These are phyloP conservation scores for Drosophila anomalata DNA, from an alignment of 2,888 invertebrate genomes.

Conservation along the genomic window DNA sequence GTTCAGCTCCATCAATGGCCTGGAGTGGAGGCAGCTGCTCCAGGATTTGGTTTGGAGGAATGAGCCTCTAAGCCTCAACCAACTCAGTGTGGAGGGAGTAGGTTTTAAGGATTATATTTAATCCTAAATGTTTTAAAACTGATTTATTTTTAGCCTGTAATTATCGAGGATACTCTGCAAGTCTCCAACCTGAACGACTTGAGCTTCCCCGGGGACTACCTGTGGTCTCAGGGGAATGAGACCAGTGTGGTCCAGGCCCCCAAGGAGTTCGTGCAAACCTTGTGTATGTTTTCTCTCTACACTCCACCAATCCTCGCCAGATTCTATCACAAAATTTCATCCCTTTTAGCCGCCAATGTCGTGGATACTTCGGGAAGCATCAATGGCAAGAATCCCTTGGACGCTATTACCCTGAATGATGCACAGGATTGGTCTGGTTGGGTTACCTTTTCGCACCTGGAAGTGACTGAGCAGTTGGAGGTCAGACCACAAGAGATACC, in stretches of 20 bases:
- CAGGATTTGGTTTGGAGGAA: slow-evolving; percentile 84
- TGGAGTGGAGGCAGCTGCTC: slow-evolving; percentile 84
- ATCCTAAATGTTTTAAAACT: not conserved
- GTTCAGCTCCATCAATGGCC: slow-evolving; percentile 84
- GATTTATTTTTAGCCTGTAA: slow-evolving; percentile 80
- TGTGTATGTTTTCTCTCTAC: slow-evolving; percentile 69
- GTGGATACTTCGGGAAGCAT: slow-evolving; percentile 83
- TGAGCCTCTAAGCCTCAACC: slow-evolving; percentile 80
- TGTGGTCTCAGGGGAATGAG: slow-evolving; percentile 81
- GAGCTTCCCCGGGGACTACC: slow-evolving; percentile 85
- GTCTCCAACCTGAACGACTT: slow-evolving; percentile 84
- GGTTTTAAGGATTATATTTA: slow-evolving; percentile 45
- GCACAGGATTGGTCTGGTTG: slow-evolving; percentile 83
- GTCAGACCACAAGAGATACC: slow-evolving; percentile 70
- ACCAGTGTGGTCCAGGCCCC: slow-evolving; percentile 82
- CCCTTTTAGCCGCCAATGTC: slow-evolving; percentile 68
- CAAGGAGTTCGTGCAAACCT: slow-evolving; percentile 84
- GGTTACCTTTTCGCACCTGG: slow-evolving; percentile 85
- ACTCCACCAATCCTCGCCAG: not conserved
- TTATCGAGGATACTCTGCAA: slow-evolving; percentile 77
- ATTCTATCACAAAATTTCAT: not conserved
- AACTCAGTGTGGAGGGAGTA: slow-evolving; percentile 85
- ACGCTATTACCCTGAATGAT: slow-evolving; percentile 84
- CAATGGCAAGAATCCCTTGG: slow-evolving; percentile 84
- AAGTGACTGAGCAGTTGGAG: slow-evolving; percentile 84